phyloP scores from a whole-genome alignment of 2,113 vertebrate species.

The Brachypodius melanocephalos region DNA sequence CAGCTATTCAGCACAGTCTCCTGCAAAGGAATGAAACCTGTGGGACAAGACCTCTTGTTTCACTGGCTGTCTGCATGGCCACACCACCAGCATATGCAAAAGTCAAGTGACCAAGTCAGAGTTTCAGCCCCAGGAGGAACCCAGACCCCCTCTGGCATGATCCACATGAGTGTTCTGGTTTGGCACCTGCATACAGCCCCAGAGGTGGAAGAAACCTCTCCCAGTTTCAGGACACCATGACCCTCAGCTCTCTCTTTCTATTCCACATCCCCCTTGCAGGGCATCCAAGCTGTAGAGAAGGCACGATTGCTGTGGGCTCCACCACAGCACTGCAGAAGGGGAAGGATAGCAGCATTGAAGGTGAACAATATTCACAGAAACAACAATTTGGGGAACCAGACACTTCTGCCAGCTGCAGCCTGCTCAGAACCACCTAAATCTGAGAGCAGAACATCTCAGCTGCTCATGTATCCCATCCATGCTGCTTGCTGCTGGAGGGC shows the following conservation, averaged over 20 bases:
- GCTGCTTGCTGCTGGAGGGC: not conserved
- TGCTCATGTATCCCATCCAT: not conserved
- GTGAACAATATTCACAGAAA: not conserved
- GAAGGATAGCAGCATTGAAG: not conserved
- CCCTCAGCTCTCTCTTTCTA: not conserved
- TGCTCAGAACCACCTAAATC: not conserved
- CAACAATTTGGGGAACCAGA: not conserved
- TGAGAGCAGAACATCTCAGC: not conserved
- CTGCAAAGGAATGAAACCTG: not conserved
- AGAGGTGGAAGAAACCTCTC: not conserved
- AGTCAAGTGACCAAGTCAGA: not conserved
- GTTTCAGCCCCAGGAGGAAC: not conserved
- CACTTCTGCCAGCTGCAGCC: not conserved
- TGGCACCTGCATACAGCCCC: not conserved
- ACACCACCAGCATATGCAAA: fast-evolving
- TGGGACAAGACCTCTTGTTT: not conserved
- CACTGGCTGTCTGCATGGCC: not conserved
- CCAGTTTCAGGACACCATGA: not conserved
- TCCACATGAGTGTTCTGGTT: not conserved
- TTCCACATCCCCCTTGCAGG: too few relatives aligned
- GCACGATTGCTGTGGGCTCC: not conserved
- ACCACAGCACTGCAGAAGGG: too few relatives aligned
- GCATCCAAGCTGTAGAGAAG: fast-evolving
- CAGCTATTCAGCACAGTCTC: not conserved
- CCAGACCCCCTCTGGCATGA: not conserved